phyloP scores from a whole-genome alignment of 2,888 invertebrate genomes.

The Microplitis manilae region DNA sequence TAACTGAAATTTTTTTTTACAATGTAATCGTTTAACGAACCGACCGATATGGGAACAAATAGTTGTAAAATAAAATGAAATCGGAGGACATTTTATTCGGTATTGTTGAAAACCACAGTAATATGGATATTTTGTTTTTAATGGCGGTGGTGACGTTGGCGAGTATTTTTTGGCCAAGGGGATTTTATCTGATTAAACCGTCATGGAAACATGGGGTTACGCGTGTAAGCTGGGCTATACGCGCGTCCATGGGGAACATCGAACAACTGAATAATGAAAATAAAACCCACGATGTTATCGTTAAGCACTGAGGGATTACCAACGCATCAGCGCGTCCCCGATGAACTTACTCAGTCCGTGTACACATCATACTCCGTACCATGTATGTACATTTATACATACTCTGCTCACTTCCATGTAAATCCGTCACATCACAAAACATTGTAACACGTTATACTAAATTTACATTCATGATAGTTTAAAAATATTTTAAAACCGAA shows the following conservation, averaged over 20 bases:
- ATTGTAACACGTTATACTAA: neutral
- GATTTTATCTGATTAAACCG: constrained; percentile 70
- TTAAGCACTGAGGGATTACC: constrained; percentile 68
- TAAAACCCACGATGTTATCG: constrained; percentile 70
- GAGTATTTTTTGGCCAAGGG: constrained; percentile 56
- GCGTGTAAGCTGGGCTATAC: constrained; percentile 62
- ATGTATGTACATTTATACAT: neutral
- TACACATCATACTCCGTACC: constrained; percentile 3
- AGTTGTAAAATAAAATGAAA: neutral
- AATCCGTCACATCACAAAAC: neutral
- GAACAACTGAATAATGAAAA: constrained; percentile 71
- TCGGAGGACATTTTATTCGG: neutral
- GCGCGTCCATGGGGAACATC: constrained; percentile 50
- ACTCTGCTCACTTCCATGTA: neutral
- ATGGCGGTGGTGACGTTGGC: constrained; percentile 8
- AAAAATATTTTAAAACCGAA: neutral
- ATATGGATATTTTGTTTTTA: constrained; percentile 3
- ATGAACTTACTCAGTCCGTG: constrained; percentile 58
- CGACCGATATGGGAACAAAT: neutral
- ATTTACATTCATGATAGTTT: neutral
- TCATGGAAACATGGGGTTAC: constrained; percentile 70
- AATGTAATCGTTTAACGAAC: too few species aligned
- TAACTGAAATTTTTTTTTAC: too few species aligned
- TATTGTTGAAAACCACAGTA: neutral
- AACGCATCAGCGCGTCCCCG: constrained; percentile 68